Conservation (phyloP, 2,888 invertebrate genomes). For the Norana najaformis region DNA sequence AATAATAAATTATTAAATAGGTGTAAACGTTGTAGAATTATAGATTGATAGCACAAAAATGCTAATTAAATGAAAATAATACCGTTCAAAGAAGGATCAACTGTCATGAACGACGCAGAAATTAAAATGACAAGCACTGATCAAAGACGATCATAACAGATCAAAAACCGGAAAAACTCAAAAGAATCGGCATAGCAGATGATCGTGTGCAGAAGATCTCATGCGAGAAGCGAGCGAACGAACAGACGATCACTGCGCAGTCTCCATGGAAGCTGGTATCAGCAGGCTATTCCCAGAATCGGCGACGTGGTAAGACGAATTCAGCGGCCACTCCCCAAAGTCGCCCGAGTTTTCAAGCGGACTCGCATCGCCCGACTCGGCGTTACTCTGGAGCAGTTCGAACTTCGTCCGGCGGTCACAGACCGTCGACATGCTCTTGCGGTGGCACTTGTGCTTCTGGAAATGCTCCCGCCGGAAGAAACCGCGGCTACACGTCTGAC, state of each 20-base stretch:
- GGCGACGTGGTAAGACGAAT: not conserved
- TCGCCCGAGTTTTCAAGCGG: constrained; percentile 18
- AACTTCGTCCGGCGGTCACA: constrained; percentile 34
- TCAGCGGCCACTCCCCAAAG: not conserved
- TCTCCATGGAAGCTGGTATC: not conserved
- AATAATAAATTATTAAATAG: constrained; percentile 7
- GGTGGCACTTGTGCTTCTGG: constrained; percentile 43
- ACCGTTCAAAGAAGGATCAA: not conserved
- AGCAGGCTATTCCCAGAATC: not conserved
- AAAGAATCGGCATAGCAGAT: not conserved
- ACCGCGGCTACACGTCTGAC: constrained; percentile 39
- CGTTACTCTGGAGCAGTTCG: constrained; percentile 9
- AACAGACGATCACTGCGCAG: not conserved
- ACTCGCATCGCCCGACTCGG: constrained; percentile 21
- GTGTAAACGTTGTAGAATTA: not conserved
- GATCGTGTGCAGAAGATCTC: no score
- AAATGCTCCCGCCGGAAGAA: constrained; percentile 44
- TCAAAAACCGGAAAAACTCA: not conserved
- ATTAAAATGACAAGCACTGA: not conserved
- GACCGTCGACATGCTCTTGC: constrained; percentile 36
- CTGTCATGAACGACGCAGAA: not conserved
- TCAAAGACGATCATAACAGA: not conserved
- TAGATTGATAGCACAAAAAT: not conserved
- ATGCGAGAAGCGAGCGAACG: not conserved
- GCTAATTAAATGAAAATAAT: not conserved